Percentiles rank a stretch among this genome's conserved stretches.
These are phyloP conservation scores for Malacoctenus gilli DNA, from an alignment of 2,797 vertebrate genomes.

Conservation along the genomic window DNA sequence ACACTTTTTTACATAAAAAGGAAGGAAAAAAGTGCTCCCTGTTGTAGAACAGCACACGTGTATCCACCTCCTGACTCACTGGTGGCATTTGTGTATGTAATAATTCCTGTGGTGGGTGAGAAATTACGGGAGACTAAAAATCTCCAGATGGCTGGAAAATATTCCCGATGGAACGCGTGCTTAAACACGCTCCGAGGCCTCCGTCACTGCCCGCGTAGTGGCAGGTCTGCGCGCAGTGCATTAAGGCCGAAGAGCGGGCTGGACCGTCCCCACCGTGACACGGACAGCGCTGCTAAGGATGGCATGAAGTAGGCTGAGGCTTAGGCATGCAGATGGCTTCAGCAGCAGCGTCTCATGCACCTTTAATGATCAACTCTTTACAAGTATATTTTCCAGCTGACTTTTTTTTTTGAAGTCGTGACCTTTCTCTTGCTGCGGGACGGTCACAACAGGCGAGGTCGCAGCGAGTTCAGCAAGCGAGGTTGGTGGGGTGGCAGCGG, in stretches of 20 bases:
- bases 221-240: slow-evolving; percentile 12
- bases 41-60: too few relatives aligned
- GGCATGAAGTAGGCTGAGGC: slow-evolving; percentile 50
- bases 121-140: too few relatives aligned
- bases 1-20: too few relatives aligned
- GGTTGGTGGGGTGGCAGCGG: not conserved
- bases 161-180: too few relatives aligned
- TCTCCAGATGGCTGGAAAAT: too few relatives aligned
- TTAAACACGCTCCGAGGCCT: too few relatives aligned
- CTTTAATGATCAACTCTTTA: slow-evolving; percentile 23
- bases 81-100: too few relatives aligned
- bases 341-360: not conserved
- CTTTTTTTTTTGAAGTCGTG: slow-evolving; percentile 14
- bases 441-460: slow-evolving; percentile 10
- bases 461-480: slow-evolving; percentile 30
- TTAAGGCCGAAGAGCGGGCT: slow-evolving; percentile 21
- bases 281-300: slow-evolving; percentile 37
- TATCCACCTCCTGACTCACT: too few relatives aligned
- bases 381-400: slow-evolving; percentile 7
- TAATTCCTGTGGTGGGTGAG: too few relatives aligned
- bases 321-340: slow-evolving; percentile 10
- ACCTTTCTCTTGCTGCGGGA: slow-evolving; percentile 10
- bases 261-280: slow-evolving; percentile 33
- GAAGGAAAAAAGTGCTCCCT: too few relatives aligned
- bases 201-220: slow-evolving; percentile 32